Evolutionary conservation across 1,140 invertebrate species (phyloP).

Genomic region (Drosophila repletoides): DNA sequence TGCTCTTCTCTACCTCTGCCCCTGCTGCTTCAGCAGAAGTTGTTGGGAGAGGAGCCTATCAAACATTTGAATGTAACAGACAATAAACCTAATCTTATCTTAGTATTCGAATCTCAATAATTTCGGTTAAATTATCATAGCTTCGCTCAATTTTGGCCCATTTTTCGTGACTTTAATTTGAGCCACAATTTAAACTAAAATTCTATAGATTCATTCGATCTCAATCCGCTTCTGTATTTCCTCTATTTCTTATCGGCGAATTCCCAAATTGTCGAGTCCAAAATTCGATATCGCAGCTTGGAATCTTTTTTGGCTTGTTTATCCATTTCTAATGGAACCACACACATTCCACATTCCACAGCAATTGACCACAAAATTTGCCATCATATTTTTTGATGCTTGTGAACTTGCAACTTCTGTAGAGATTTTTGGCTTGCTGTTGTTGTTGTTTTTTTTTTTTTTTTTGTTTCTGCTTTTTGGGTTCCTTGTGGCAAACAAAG

Average conservation of each 20-base stretch:
- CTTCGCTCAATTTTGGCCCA: no score
- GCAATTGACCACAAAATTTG: conserved; percentile 34
- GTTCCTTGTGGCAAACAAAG: conserved; percentile 14
- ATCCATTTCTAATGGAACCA: neutral
- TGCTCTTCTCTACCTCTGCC: no score
- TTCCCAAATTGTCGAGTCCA: neutral
- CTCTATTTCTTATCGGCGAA: neutral
- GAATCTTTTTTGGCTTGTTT: neutral
- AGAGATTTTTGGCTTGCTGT: neutral
- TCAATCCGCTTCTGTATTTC: no score
- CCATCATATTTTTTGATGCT: conserved; percentile 11
- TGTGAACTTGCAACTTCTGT: conserved; percentile 37
- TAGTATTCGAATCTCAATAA: no score
- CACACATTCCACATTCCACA: conserved; percentile 19
- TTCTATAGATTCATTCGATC: no score
- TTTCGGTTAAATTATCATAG: no score
- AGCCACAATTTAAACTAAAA: neutral
- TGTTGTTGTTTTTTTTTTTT: no score
- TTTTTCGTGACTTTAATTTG: no score
- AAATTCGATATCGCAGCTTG: neutral
- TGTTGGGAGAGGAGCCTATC: no score
- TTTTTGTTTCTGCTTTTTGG: neutral
- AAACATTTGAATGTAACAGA: no score
- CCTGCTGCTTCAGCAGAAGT: no score
- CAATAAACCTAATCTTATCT: no score